A percentile compares a stretch with the other conserved stretches of the same genome.
Conservation (phyloP, 92 coral and sea anemone species). For the Micromussa lordhowensis region DNA sequence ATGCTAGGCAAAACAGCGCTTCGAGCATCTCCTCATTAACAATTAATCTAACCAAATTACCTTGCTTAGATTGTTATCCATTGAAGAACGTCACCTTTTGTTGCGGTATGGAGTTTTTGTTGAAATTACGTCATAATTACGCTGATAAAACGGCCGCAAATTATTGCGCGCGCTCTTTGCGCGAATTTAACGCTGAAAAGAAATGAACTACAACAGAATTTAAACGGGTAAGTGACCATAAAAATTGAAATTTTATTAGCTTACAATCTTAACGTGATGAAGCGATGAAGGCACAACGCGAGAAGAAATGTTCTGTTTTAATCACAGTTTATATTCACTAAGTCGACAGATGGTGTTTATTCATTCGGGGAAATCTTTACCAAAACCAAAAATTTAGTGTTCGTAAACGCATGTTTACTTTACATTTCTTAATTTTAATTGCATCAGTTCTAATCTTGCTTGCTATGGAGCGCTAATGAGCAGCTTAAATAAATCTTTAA, state of each 20-base stretch:
- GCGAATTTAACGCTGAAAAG: not conserved
- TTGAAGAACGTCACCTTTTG: not conserved
- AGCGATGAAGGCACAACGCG: not conserved
- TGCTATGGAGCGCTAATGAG: conserved; percentile 12
- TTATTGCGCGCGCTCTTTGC: conserved; percentile 2
- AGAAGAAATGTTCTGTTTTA: not conserved
- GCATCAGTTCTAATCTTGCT: not conserved
- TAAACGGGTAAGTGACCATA: not conserved
- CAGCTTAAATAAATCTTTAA: not conserved
- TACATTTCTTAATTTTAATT: conserved; percentile 5
- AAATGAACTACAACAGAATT: not conserved
- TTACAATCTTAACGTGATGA: not conserved
- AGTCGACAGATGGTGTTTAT: not conserved
- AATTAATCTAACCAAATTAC: not conserved
- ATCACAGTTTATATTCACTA: not conserved
- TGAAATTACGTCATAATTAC: conserved; percentile 25
- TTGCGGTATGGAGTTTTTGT: not conserved
- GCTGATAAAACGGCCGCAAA: not conserved
- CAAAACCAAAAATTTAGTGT: not conserved
- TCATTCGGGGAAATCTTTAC: not conserved
- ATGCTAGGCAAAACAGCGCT: not conserved
- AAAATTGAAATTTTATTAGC: not conserved
- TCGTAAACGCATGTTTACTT: not conserved
- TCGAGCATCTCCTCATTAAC: not conserved
- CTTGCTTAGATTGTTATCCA: not conserved